phyloP scores from a whole-genome alignment of 2,888 invertebrate genomes.

The Agriopis leucophaearia region DNA sequence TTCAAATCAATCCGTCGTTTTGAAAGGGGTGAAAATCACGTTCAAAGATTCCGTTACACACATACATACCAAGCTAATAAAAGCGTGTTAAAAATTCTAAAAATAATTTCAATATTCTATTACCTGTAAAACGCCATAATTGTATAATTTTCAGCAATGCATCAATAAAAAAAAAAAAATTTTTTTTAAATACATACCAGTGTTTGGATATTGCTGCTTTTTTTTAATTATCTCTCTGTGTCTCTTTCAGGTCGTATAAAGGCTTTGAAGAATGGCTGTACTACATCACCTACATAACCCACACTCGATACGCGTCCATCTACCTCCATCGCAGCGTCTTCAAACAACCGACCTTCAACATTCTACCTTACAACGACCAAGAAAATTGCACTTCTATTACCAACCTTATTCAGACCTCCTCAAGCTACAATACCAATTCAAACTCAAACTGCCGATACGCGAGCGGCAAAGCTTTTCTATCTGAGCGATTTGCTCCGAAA shows the following conservation, averaged over 20 bases:
- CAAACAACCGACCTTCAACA: conserved; percentile 83
- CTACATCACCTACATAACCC: conserved; percentile 92
- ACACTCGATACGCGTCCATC: conserved; percentile 92
- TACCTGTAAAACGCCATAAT: too few relatives aligned
- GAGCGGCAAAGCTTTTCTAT: conserved; percentile 90
- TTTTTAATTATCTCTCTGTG: too few relatives aligned
- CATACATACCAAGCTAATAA: too few relatives aligned
- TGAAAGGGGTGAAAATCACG: too few relatives aligned
- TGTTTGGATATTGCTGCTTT: too few relatives aligned
- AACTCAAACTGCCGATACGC: conserved; percentile 89
- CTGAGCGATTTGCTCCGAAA: conserved; percentile 89
- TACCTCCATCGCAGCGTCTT: conserved; percentile 91
- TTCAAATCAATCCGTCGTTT: too few relatives aligned
- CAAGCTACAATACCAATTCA: conserved; percentile 78
- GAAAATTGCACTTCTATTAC: conserved; percentile 86
- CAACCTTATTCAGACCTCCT: conserved; percentile 84
- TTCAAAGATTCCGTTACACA: too few relatives aligned
- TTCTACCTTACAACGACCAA: conserved; percentile 80
- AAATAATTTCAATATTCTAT: too few relatives aligned
- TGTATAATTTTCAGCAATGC: too few relatives aligned
- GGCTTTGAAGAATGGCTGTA: conserved; percentile 93
- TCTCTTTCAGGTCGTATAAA: conserved; percentile 89
- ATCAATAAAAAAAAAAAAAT: too few relatives aligned
- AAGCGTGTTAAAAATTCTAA: too few relatives aligned
- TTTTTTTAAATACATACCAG: too few relatives aligned